phyloP scores from a whole-genome alignment of 2,113 vertebrate species.

The Orientallactaga bullata region DNA sequence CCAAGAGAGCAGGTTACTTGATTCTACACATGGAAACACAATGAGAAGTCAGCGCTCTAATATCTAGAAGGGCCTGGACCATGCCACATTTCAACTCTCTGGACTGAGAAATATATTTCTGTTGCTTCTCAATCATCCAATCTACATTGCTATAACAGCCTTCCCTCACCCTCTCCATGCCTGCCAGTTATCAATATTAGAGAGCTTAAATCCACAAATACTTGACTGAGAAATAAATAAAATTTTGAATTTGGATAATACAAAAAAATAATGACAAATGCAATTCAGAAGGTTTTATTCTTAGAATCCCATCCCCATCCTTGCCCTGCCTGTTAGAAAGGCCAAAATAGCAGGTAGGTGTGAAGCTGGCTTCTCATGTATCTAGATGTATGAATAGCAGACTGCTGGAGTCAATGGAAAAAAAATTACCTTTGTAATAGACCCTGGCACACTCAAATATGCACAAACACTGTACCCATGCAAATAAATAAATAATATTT shows the following conservation, averaged over 20 bases:
- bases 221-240: not conserved
- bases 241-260: not conserved
- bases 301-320: not conserved
- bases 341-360: not conserved
- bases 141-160: not conserved
- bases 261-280: not conserved
- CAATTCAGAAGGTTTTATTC: not conserved
- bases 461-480: too few species aligned
- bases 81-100: not conserved
- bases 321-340: not conserved
- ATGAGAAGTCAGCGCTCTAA: not conserved
- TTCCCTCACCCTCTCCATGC: not conserved
- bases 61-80: too few species aligned
- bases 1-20: not conserved
- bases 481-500: too few species aligned
- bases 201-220: not conserved
- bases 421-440: not conserved
- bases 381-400: not conserved
- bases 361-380: not conserved
- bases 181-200: not conserved
- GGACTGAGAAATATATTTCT: not conserved
- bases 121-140: not conserved
- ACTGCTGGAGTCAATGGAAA: not conserved
- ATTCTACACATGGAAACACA: not conserved
- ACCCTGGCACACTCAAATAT: too few species aligned